Percentiles rank a stretch among this genome's conserved stretches.
Conservation (phyloP, 1,140 invertebrate genomes). For the Probaryconus sp. region DNA sequence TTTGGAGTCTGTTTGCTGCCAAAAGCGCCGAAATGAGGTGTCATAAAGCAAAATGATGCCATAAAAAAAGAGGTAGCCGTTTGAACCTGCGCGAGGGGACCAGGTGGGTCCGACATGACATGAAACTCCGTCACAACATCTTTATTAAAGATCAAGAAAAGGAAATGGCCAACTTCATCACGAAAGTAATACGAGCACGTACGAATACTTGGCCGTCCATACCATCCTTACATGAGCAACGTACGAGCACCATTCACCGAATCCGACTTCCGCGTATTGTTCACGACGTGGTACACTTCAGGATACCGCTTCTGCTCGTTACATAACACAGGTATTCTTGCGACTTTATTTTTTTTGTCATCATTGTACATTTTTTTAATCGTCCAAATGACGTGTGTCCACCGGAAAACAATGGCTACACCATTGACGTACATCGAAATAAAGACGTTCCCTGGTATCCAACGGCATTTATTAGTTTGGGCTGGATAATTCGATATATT, state of each 20-base stretch:
- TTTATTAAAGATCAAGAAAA: constrained; percentile 69
- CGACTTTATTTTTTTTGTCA: constrained; percentile 34
- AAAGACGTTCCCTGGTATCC: constrained; percentile 15
- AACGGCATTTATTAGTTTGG: constrained; percentile 40
- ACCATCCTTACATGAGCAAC: constrained; percentile 56
- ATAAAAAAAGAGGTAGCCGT: constrained; percentile 63
- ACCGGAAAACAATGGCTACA: constrained; percentile 28
- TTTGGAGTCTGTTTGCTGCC: no score
- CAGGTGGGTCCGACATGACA: constrained; percentile 61
- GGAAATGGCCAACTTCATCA: constrained; percentile 60
- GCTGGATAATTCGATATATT: constrained; percentile 38
- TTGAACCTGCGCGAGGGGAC: constrained; percentile 52
- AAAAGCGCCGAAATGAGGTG: constrained; percentile 56
- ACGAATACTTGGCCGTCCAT: constrained; percentile 56
- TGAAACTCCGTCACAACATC: constrained; percentile 68
- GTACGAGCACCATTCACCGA: constrained; percentile 59
- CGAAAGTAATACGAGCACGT: constrained; percentile 61
- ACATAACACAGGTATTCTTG: constrained; percentile 34
- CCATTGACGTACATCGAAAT: constrained; percentile 20
- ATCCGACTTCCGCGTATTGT: constrained; percentile 65
- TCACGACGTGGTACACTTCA: constrained; percentile 58
- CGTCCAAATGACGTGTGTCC: constrained; percentile 17
- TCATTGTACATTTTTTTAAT: constrained; percentile 13
- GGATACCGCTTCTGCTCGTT: constrained; percentile 49
- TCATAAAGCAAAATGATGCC: constrained; percentile 65